Evolutionary conservation across 2,797 vertebrate species (phyloP).

Genomic region (Syngnathus acus): DNA sequence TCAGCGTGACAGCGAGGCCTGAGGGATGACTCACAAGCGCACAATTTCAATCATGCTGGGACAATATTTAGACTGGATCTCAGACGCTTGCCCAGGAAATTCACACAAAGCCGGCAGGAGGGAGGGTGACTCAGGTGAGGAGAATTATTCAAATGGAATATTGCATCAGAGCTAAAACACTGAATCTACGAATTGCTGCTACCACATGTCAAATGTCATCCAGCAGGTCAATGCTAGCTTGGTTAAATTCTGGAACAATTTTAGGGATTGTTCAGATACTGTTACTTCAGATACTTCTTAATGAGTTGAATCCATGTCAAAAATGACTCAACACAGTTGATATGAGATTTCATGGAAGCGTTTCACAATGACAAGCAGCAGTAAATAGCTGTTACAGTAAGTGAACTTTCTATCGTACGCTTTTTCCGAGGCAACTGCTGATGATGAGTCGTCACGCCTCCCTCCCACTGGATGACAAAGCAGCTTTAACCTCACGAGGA

Average conservation of each 20-base stretch:
- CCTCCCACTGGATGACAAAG: conserved; percentile 62
- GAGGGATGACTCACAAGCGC: conserved; percentile 1
- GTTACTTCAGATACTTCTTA: too few relatives aligned
- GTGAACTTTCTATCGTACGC: background rate
- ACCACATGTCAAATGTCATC: background rate
- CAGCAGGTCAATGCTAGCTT: too few relatives aligned
- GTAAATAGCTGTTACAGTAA: background rate
- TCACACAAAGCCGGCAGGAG: background rate
- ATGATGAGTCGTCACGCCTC: conserved; percentile 38
- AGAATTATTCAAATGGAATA: background rate
- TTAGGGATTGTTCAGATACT: too few relatives aligned
- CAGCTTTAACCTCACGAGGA: conserved; percentile 60
- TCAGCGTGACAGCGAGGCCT: background rate
- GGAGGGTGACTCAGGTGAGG: background rate
- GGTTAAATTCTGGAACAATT: background rate
- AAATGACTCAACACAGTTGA: too few relatives aligned
- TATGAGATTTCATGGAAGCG: too few relatives aligned
- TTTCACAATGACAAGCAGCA: too few relatives aligned
- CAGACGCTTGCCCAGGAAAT: background rate
- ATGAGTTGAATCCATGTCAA: too few relatives aligned
- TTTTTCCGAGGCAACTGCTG: conserved; percentile 20
- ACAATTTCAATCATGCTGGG: conserved; percentile 1
- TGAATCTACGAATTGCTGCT: background rate
- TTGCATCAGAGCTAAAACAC: background rate
- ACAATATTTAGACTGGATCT: conserved; percentile 2